These are phyloP conservation scores for Vanessa cardui DNA, from an alignment of 2,888 invertebrate genomes.

Conservation along the genomic window DNA sequence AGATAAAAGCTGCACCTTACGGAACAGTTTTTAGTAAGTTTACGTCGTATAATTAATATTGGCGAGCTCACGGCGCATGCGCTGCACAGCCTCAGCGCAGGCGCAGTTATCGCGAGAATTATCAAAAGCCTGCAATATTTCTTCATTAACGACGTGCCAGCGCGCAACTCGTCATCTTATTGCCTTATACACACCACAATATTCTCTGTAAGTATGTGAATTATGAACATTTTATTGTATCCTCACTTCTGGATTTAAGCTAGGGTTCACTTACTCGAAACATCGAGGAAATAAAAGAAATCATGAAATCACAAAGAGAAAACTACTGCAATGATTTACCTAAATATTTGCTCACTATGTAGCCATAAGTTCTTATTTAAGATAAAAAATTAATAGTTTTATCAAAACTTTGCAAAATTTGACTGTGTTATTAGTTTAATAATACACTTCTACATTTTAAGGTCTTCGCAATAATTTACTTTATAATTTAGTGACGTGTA, in stretches of 20 bases:
- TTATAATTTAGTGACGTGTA: slow-evolving; percentile 4
- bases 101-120: slow-evolving; percentile 66
- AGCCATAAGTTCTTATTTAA: too few relatives aligned
- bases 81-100: slow-evolving; percentile 48
- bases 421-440: background rate
- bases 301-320: too few relatives aligned
- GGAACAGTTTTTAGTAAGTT: slow-evolving; percentile 40
- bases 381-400: too few relatives aligned
- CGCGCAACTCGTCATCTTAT: slow-evolving; percentile 58
- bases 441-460: background rate
- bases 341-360: too few relatives aligned
- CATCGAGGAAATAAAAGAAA: background rate
- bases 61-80: slow-evolving; percentile 52
- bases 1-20: slow-evolving; percentile 41
- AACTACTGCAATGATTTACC: background rate
- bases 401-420: too few relatives aligned
- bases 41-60: slow-evolving; percentile 64
- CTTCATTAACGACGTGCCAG: slow-evolving; percentile 75
- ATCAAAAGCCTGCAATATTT: slow-evolving; percentile 77
- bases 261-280: slow-evolving; percentile 14
- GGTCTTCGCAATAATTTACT: background rate
- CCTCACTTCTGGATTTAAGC: slow-evolving; percentile 37
- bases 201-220: slow-evolving; percentile 43
- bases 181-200: slow-evolving; percentile 54
- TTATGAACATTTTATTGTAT: slow-evolving; percentile 44